Evolutionary conservation across 2,113 vertebrate species (phyloP), one percentile per base, ranked within the genome.

Genomic region (Nothocercus nigrocapillus): DNA sequence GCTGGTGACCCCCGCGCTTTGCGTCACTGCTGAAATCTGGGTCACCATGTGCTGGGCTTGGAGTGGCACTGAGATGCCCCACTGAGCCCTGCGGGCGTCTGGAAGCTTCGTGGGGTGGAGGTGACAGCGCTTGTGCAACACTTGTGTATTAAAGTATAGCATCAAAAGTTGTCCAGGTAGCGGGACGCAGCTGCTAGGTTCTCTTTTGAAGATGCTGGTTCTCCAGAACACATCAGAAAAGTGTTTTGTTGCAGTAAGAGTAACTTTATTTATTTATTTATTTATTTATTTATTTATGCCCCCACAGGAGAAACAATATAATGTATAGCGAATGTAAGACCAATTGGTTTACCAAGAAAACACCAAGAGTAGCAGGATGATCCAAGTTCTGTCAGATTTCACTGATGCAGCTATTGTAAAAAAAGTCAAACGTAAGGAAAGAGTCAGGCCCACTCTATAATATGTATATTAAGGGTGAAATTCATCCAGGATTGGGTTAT

Each of bases 401-500:
- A 19, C 0, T 1, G 2, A 4, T 63, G 5, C 45, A 17, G 45
- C 56, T 54, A 67, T 74, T 0, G 0, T 17, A 36, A n/a, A 40
- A 77, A 81, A 78, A 59, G 19, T 51, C 54, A 54, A 81, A 78
- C 12, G 17, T 24, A 54, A 0, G 0, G 36, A 66, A 85, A 66
- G 40, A 91, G 24, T 7, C 11, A 51, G 11, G 5, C 64, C 32
- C 47, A 59, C 34, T 70, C 5, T 45, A 9, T 22, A 14, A 21
- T 47, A 47, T 21, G 8, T 47, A 47, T 49, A 22, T 25, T 18
- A 47, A 69, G 44, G 59, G 16, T 40, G 45, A 63, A 85, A 74
- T 81, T 61, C 6, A 28, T 11, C 32, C 45, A 28, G 36, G 24
- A 13, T 34, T 9, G 70, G 67, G 7, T 9, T 82, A 0, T 49